phyloP scores from a whole-genome alignment of 2,113 vertebrate species.

The Bungarus multicinctus region DNA sequence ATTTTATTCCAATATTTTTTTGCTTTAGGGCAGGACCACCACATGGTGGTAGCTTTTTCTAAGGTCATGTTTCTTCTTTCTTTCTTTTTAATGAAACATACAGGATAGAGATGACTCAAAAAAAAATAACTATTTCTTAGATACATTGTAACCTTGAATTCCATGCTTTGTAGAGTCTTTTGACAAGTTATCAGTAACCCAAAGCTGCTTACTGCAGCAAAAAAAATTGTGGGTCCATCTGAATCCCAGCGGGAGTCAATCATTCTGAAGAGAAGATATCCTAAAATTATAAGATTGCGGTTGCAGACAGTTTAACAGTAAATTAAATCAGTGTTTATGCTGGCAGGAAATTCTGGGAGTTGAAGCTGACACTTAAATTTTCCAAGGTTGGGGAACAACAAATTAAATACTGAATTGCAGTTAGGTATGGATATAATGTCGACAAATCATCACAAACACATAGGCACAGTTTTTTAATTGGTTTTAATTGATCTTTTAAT shows the following conservation, averaged over 20 bases:
- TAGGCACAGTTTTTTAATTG: not conserved
- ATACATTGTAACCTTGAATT: not conserved
- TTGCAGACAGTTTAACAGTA: not conserved
- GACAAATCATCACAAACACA: not conserved
- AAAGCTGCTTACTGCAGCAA: not conserved
- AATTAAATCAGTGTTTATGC: not conserved
- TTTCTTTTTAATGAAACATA: not conserved
- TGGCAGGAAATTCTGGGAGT: not conserved
- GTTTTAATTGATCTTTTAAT: not conserved
- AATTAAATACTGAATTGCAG: not conserved
- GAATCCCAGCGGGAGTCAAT: not conserved
- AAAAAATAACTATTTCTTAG: not conserved
- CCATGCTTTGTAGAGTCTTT: not conserved
- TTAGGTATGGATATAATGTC: not conserved
- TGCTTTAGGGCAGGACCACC: too few relatives aligned
- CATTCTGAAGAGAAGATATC: not conserved
- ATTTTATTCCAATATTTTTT: too few relatives aligned
- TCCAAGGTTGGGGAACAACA: not conserved
- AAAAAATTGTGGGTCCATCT: not conserved
- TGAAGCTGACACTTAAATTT: not conserved
- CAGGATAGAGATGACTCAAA: not conserved
- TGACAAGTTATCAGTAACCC: not conserved
- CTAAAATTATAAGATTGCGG: not conserved
- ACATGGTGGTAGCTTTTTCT: not conserved
- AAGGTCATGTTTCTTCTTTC: not conserved